Evolutionary conservation across 2,888 invertebrate species (phyloP).

Genomic region (Aspidiotus destructor): DNA sequence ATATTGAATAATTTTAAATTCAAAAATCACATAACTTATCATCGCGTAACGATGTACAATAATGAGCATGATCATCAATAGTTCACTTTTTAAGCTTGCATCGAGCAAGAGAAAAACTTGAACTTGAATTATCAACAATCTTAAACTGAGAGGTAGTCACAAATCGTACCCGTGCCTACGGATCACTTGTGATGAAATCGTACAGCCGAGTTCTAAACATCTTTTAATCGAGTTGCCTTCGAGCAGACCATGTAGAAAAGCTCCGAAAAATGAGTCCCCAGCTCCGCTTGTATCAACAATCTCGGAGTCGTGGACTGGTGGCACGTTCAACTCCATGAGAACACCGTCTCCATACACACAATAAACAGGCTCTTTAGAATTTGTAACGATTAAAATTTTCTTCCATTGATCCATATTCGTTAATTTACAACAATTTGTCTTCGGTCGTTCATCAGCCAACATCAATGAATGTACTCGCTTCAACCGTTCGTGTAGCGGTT

Average conservation of each 20-base stretch:
- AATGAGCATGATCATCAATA: too few species aligned
- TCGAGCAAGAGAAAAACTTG: too few species aligned
- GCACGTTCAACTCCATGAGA: slow-evolving; percentile 41
- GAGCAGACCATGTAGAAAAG: slow-evolving; percentile 44
- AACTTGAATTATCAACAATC: too few species aligned
- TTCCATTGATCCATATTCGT: slow-evolving; percentile 38
- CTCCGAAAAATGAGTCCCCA: slow-evolving; percentile 53
- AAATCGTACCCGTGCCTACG: slow-evolving; percentile 20
- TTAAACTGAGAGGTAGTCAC: too few species aligned
- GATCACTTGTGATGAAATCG: slow-evolving; percentile 14
- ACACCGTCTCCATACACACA: slow-evolving; percentile 41
- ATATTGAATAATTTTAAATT: too few species aligned
- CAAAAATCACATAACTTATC: too few species aligned
- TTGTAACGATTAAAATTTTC: slow-evolving; percentile 54
- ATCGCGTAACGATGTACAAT: too few species aligned
- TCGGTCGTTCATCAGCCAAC: neutral
- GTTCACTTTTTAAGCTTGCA: too few species aligned
- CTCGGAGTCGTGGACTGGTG: slow-evolving; percentile 41
- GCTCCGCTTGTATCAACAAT: slow-evolving; percentile 52
- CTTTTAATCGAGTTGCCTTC: slow-evolving; percentile 11
- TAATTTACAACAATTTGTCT: slow-evolving; percentile 8
- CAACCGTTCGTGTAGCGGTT: slow-evolving; percentile 13
- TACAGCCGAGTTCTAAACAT: slow-evolving; percentile 21
- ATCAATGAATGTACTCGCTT: slow-evolving; percentile 7
- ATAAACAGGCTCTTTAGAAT: slow-evolving; percentile 50